Evolutionary conservation across 2,113 vertebrate species (phyloP).

Genomic region (Cyphomyrus plagiostoma): DNA sequence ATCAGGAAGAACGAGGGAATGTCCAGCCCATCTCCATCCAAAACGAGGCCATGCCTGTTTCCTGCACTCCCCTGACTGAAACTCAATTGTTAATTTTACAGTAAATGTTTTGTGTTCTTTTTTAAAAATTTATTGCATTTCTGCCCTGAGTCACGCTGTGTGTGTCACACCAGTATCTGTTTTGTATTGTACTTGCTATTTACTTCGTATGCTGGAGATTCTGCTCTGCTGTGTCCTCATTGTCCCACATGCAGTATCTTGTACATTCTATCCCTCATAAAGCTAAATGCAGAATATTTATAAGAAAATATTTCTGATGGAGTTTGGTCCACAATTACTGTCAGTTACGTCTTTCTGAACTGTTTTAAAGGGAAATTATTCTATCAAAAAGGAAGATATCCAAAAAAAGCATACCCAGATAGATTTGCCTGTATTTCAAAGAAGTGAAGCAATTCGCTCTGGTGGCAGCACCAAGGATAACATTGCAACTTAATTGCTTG

Average conservation of each 20-base stretch:
- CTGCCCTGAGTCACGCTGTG: not conserved
- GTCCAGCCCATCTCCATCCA: not conserved
- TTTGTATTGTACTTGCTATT: not conserved
- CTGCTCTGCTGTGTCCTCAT: not conserved
- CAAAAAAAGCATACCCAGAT: not conserved
- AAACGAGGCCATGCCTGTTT: not conserved
- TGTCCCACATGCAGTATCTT: not conserved
- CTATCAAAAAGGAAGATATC: not conserved
- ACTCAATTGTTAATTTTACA: constrained; percentile 3
- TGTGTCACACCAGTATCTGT: not conserved
- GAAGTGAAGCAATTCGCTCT: not conserved
- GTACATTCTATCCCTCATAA: not conserved
- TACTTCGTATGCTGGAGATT: not conserved
- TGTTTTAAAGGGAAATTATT: not conserved
- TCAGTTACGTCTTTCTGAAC: not conserved
- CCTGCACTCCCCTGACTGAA: not conserved
- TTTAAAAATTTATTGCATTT: not conserved
- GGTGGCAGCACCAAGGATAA: not conserved
- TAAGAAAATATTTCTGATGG: not conserved
- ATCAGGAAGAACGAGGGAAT: not conserved
- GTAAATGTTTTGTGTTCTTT: not conserved
- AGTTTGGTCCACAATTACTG: not conserved
- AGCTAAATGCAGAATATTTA: not conserved
- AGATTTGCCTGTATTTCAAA: not conserved
- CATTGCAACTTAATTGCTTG: not conserved